These are phyloP conservation scores for Philaenus spumarius DNA, from an alignment of 1,140 invertebrate species.

Conservation along the genomic window DNA sequence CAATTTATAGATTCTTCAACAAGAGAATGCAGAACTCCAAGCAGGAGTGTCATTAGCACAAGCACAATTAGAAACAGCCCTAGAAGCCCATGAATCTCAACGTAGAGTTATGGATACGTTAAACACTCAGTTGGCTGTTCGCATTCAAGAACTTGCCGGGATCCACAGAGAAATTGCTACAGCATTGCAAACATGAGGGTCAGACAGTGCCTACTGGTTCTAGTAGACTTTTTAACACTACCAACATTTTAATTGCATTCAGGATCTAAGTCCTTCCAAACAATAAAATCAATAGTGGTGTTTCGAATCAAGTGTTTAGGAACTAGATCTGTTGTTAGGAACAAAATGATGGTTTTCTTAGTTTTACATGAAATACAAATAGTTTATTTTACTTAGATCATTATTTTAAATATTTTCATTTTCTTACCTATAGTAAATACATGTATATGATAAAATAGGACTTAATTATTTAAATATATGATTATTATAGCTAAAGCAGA, in stretches of 20 bases:
- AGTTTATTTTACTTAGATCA: no score
- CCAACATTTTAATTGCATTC: not conserved
- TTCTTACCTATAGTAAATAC: no score
- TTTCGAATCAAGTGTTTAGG: no score
- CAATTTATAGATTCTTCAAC: slow-evolving; percentile 51
- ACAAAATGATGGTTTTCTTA: no score
- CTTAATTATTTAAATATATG: no score
- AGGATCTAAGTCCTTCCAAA: not conserved
- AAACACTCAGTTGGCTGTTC: slow-evolving; percentile 72
- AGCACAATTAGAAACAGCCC: slow-evolving; percentile 72
- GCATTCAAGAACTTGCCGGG: slow-evolving; percentile 77
- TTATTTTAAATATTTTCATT: no score
- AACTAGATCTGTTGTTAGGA: no score
- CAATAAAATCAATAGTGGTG: not conserved
- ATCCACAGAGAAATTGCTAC: slow-evolving; percentile 63
- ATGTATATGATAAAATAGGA: no score
- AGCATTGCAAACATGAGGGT: slow-evolving; percentile 28
- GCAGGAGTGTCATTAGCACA: slow-evolving; percentile 67
- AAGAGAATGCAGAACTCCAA: slow-evolving; percentile 66
- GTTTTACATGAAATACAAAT: no score
- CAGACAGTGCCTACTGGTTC: slow-evolving; percentile 20
- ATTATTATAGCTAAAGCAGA: no score
- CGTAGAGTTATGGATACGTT: slow-evolving; percentile 76
- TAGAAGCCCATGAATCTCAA: slow-evolving; percentile 76
- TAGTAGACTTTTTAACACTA: not conserved